Base-by-base conservation (phyloP, 2,113 vertebrate genomes). In the Oryzias melastigma region DNA sequence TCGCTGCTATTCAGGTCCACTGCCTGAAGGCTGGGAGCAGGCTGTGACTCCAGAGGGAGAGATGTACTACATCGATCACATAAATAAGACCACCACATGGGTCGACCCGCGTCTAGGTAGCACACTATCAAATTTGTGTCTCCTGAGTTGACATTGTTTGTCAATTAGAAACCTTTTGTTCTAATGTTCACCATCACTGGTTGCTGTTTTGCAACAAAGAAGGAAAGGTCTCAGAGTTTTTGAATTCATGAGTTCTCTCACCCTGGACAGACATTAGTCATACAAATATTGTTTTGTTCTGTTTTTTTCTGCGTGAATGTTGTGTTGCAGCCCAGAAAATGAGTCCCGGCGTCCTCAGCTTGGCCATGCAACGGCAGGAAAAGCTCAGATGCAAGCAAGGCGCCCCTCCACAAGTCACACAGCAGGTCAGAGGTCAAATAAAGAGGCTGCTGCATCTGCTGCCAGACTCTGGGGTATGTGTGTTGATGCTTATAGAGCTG, bases 11-110 rank as follows among this genome's bases (percentile, higher is more conserved):
- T 87, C 92, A 98, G 96, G 94, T 92, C 94, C 94, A 88, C 92
- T 98, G 90, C 95, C 96, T 91, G 95, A 97, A 88, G 95, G 96
- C 93, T 97, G 96, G 96, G 96, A 97, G 90, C 94, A 96, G 93
- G 93, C 94, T 83, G 91, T 93, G 89, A 95, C 95, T 91, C 93
- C 94, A 90, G 96, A 98, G 90, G 95, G 96, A 93, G 96, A 97
- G 91, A 92, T 95, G 91, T 98, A 95, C 94, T 98, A 95, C 92
- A 96, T 98, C 93, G 96, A 98, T 93, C 96, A 97, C 94, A 94
- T 95, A 93, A 96, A 95, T 94, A 97, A 97, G 92, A 92, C 90
- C 84, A 97, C 96, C 86, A 90, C 95, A 90, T 98, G 96, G 96
- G 92, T 97, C 93, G 94, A 96, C 93, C 95, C 96, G 88, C 92